A percentile compares a stretch with the other conserved stretches of the same genome.
Evolutionary conservation across 2,113 vertebrate species (phyloP).

Genomic region (Nothocercus julius): DNA sequence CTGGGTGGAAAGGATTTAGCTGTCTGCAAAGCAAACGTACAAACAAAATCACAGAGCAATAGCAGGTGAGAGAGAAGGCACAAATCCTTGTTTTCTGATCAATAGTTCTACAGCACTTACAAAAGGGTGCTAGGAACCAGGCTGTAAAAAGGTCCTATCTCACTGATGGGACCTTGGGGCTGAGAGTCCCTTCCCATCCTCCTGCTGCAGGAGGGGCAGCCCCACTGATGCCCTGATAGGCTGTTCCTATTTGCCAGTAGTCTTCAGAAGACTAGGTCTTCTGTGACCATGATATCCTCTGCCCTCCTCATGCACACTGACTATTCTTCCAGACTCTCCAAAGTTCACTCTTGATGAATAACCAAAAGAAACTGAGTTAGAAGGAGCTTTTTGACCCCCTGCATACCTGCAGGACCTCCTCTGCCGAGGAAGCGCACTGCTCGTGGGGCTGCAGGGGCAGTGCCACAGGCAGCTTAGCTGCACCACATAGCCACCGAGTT

Average conservation of each 20-base stretch:
- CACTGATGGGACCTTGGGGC: background rate
- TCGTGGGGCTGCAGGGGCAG: background rate
- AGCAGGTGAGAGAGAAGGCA: background rate
- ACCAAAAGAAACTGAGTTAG: background rate
- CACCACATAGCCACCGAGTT: background rate
- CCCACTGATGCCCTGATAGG: background rate
- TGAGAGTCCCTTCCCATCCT: background rate
- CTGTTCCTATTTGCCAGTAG: background rate
- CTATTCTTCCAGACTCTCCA: background rate
- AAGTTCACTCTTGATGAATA: background rate
- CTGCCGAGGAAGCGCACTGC: background rate
- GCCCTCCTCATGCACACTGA: background rate
- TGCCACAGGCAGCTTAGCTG: accelerated
- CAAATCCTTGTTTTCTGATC: background rate
- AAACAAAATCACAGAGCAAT: background rate
- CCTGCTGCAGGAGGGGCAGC: background rate
- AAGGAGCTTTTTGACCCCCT: background rate
- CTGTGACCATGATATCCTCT: background rate
- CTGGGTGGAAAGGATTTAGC: constrained; percentile 14
- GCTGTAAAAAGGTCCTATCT: background rate
- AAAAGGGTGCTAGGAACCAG: background rate
- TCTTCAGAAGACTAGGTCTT: background rate
- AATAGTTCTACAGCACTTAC: background rate
- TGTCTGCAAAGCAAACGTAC: constrained; percentile 17
- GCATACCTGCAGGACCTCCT: background rate